A percentile compares a stretch with the other conserved stretches of the same genome.
These are phyloP conservation scores for Macrophya annulata DNA, from an alignment of 2,888 invertebrate genomes.

Conservation along the genomic window DNA sequence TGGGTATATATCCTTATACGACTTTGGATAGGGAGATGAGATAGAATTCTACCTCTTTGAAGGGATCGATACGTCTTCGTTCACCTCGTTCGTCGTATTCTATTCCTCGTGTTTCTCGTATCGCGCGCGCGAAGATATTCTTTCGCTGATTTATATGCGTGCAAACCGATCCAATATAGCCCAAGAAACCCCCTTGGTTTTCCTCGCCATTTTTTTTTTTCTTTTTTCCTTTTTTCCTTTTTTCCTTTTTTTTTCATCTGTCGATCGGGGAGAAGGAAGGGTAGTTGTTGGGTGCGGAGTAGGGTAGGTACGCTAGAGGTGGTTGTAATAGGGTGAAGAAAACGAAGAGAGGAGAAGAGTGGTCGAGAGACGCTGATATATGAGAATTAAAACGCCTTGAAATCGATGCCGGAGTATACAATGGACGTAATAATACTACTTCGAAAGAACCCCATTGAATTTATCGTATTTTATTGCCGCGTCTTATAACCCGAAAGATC, in stretches of 20 bases:
- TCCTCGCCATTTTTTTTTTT: not conserved
- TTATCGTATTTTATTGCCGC: slow-evolving; percentile 55
- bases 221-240: not conserved
- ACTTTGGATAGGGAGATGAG: slow-evolving; percentile 33
- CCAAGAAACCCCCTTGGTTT: not conserved
- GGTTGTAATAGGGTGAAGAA: not conserved
- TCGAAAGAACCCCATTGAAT: slow-evolving; percentile 50
- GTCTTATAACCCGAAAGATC: slow-evolving; percentile 16
- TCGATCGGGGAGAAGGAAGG: slow-evolving; percentile 23
- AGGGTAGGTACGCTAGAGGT: not conserved
- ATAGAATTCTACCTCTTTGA: slow-evolving; percentile 35
- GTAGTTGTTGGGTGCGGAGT: not conserved
- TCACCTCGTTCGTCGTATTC: slow-evolving; percentile 50
- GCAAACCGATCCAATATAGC: slow-evolving; percentile 56
- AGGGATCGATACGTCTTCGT: slow-evolving; percentile 46
- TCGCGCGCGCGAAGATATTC: slow-evolving; percentile 51
- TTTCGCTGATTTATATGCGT: slow-evolving; percentile 56
- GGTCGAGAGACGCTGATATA: slow-evolving; percentile 54
- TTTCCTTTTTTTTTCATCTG: slow-evolving; percentile 9
- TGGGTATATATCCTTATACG: not conserved
- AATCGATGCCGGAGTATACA: slow-evolving; percentile 53
- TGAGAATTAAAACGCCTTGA: slow-evolving; percentile 55
- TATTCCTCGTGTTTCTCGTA: slow-evolving; percentile 48
- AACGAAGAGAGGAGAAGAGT: not conserved
- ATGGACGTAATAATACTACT: slow-evolving; percentile 54